These are phyloP conservation scores for Drosophila paranaensis DNA, from an alignment of 2,888 invertebrate genomes.

Conservation along the genomic window DNA sequence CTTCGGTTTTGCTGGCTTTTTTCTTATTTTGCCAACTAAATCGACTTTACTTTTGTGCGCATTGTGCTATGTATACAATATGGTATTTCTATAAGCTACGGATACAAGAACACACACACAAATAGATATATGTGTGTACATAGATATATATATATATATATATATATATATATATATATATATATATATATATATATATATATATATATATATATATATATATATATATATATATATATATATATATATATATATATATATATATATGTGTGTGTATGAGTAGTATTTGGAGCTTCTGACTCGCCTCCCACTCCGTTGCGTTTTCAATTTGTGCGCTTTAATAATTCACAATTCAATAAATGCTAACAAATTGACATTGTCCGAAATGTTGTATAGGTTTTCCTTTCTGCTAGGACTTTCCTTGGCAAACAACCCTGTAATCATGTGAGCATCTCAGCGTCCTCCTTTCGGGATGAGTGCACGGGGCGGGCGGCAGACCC, in stretches of 20 bases:
- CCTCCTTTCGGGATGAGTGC: slow-evolving; percentile 5
- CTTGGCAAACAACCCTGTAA: slow-evolving; percentile 56
- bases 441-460: slow-evolving; percentile 50
- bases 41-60: slow-evolving; percentile 73
- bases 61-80: slow-evolving; percentile 50
- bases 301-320: slow-evolving; percentile 39
- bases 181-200: neutral
- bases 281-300: slow-evolving; percentile 3
- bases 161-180: slow-evolving; percentile 10
- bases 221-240: slow-evolving; percentile 12
- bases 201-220: slow-evolving; percentile 18
- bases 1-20: slow-evolving; percentile 61
- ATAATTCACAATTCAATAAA: slow-evolving; percentile 83
- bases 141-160: slow-evolving; percentile 5
- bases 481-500: slow-evolving; percentile 32
- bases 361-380: slow-evolving; percentile 82
- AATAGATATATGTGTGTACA: slow-evolving; percentile 8
- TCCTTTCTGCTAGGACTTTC: slow-evolving; percentile 35
- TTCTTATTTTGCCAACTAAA: slow-evolving; percentile 74
- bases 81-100: slow-evolving; percentile 62
- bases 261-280: slow-evolving; percentile 11
- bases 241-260: neutral
- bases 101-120: slow-evolving; percentile 19
- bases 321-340: slow-evolving; percentile 82
- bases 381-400: slow-evolving; percentile 70